Conservation (phyloP, 2,113 vertebrate species). For the Osmerus eperlanus region DNA sequence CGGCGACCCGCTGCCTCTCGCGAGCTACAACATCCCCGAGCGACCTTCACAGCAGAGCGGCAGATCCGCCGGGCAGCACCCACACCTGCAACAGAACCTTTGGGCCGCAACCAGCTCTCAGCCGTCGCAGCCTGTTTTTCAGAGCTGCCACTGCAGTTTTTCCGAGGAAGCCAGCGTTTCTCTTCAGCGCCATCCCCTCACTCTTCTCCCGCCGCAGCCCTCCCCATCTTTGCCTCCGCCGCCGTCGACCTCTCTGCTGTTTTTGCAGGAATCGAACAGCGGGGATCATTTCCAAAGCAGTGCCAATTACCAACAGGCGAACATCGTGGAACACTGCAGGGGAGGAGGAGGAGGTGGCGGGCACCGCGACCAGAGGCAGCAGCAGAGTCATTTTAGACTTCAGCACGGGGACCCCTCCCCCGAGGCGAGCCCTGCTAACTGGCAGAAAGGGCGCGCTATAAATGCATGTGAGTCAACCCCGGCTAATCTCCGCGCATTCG, state of each 20-base stretch:
- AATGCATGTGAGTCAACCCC: slow-evolving; percentile 61
- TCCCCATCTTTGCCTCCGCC: slow-evolving; percentile 61
- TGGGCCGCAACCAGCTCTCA: slow-evolving; percentile 63
- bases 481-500: slow-evolving; percentile 55
- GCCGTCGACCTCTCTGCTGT: slow-evolving; percentile 58
- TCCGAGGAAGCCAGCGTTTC: slow-evolving; percentile 55
- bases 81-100: slow-evolving; percentile 52
- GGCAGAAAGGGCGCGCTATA: slow-evolving; percentile 62
- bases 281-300: slow-evolving; percentile 61
- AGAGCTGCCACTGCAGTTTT: slow-evolving; percentile 71
- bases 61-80: slow-evolving; percentile 43
- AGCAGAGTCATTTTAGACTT: slow-evolving; percentile 63
- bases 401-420: slow-evolving; percentile 71
- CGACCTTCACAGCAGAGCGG: slow-evolving; percentile 49
- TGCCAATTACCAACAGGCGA: slow-evolving; percentile 66
- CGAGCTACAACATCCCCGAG: slow-evolving; percentile 56
- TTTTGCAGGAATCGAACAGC: slow-evolving; percentile 56
- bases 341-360: slow-evolving; percentile 49
- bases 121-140: slow-evolving; percentile 61
- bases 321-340: slow-evolving; percentile 67
- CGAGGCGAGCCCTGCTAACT: slow-evolving; percentile 66
- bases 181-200: slow-evolving; percentile 54
- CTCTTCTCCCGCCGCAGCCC: slow-evolving; percentile 65
- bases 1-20: slow-evolving; percentile 61
- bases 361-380: slow-evolving; percentile 68